phyloP scores from a whole-genome alignment of 1,140 invertebrate genomes.

The Globodera ellingtonae region DNA sequence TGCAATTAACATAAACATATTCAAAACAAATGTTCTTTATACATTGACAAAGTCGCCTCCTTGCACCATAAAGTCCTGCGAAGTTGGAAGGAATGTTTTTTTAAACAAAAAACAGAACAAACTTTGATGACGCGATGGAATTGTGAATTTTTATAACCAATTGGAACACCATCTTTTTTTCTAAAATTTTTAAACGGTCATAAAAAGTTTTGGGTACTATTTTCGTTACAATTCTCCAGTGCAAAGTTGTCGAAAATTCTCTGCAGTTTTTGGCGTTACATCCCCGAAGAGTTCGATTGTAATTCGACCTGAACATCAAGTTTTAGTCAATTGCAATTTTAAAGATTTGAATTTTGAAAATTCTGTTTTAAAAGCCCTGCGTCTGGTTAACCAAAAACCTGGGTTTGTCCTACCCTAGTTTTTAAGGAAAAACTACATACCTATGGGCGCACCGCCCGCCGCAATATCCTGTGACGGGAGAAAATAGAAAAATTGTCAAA shows the following conservation, averaged over 20 bases:
- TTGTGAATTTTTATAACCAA: conserved; percentile 90
- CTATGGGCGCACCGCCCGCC: conserved; percentile 74
- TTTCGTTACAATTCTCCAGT: conserved; percentile 78
- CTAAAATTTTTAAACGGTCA: conserved; percentile 1
- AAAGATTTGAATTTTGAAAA: no score
- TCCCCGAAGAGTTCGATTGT: conserved; percentile 95
- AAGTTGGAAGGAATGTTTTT: background rate
- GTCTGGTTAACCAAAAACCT: background rate
- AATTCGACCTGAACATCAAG: conserved; percentile 70
- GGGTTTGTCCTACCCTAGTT: background rate
- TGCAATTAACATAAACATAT: conserved; percentile 5
- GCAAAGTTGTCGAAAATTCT: conserved; percentile 87
- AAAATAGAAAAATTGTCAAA: background rate
- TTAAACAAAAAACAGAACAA: no score
- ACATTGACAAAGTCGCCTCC: conserved; percentile 97
- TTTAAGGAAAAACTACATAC: conserved; percentile 66
- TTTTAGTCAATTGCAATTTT: background rate
- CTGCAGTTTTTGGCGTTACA: conserved; percentile 92
- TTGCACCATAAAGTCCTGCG: conserved; percentile 87
- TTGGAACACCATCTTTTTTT: conserved; percentile 83
- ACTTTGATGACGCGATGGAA: conserved; percentile 85
- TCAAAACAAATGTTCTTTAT: conserved; percentile 63
- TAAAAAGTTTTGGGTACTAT: background rate
- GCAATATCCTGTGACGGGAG: conserved; percentile 69
- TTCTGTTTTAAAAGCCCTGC: no score